These are phyloP conservation scores for Delichon dasypus DNA, from an alignment of 2,797 vertebrate species.

Conservation along the genomic window DNA sequence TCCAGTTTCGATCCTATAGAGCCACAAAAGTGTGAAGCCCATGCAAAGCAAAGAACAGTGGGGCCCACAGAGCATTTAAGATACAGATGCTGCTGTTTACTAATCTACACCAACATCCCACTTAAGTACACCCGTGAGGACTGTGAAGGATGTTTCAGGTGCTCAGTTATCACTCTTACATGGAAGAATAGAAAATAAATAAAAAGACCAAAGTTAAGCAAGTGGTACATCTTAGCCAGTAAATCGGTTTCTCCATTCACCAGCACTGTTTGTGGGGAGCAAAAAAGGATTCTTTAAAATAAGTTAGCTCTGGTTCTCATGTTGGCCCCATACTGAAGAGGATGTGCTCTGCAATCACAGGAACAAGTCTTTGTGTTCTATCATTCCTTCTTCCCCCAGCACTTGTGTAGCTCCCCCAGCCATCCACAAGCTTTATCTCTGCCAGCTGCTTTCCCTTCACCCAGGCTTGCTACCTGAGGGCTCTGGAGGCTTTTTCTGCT, in stretches of 20 bases:
- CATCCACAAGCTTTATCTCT: neutral
- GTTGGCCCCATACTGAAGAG: neutral
- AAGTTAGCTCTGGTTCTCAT: neutral
- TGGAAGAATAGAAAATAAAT: neutral
- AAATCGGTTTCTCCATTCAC: neutral
- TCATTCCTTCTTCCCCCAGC: neutral
- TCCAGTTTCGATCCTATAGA: neutral
- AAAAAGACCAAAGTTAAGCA: neutral
- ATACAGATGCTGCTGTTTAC: neutral
- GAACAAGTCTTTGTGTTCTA: neutral
- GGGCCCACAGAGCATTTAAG: neutral
- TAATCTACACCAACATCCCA: neutral
- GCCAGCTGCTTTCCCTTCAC: neutral
- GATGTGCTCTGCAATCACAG: neutral
- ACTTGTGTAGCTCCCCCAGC: neutral
- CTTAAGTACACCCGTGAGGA: neutral
- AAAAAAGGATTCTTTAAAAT: neutral
- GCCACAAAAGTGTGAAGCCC: neutral
- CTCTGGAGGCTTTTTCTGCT: neutral
- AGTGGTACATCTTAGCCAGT: neutral
- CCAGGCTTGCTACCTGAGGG: neutral
- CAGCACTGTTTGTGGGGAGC: neutral
- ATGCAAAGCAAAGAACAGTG: neutral
- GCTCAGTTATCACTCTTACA: neutral
- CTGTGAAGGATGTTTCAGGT: neutral